Conservation (phyloP, 1,140 invertebrate genomes). For the Gryon sp. region DNA sequence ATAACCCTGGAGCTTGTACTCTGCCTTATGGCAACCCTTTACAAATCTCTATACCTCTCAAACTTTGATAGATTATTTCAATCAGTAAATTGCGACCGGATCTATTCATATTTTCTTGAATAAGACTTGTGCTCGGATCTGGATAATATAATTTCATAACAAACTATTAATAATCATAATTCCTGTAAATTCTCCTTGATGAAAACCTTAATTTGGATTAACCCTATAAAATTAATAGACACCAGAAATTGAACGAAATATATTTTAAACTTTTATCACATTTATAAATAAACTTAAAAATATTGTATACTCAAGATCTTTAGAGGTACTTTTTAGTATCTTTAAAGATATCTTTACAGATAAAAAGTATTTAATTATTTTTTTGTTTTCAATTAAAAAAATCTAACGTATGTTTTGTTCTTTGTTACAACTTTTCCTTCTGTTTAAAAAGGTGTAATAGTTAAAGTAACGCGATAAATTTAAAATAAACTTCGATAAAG, state of each 20-base stretch:
- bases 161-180: neutral
- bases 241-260: too few species aligned
- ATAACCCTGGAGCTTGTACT: constrained; percentile 3
- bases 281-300: too few species aligned
- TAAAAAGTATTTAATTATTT: too few species aligned
- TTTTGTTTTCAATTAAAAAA: constrained; percentile 9
- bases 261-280: too few species aligned
- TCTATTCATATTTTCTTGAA: constrained; percentile 25
- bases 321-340: too few species aligned
- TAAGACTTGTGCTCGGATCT: neutral
- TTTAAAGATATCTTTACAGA: too few species aligned
- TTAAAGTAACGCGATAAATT: constrained; percentile 46
- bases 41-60: constrained; percentile 31
- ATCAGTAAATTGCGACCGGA: constrained; percentile 35
- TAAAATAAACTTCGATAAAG: constrained; percentile 55
- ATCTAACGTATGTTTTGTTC: neutral
- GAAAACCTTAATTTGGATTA: too few species aligned
- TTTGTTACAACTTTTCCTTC: constrained; percentile 7
- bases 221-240: too few species aligned
- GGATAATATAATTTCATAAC: constrained; percentile 7
- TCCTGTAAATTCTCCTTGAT: too few species aligned
- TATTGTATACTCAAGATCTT: too few species aligned
- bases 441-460: constrained; percentile 24
- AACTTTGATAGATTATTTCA: constrained; percentile 44
- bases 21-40: constrained; percentile 34